Evolutionary conservation across 2,888 invertebrate species (phyloP), one percentile per base, ranked within the genome.

Genomic region (Germaria angustata): DNA sequence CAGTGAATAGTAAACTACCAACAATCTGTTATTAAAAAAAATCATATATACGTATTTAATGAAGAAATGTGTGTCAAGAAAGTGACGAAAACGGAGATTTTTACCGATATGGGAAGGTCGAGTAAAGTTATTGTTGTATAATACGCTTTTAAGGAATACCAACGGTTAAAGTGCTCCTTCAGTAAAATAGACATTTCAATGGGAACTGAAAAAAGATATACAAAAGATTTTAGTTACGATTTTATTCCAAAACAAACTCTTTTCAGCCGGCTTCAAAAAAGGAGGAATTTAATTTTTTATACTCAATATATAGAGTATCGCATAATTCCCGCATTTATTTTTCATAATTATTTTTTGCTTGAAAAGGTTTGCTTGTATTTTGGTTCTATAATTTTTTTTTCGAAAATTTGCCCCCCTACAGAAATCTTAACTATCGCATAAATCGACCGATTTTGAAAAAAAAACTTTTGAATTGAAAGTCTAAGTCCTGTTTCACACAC

Each of bases 151-250:
- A 97, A 90, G 0, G 96, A 96, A 89, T 97, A 97, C 96, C 96
- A 97, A 90, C 96, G 93, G 89, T 97, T 97, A 89, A 97, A 97
- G 87, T 96, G 96, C 87, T 97, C 96, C 87, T 96, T 97, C 41
- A 94, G 93, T 77, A 96, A 90, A 85, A 96, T 95, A 0, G 93
- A 94, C 95, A 96, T 95, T 91, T 97, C 96, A 83, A 93, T 93
- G 1, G 96, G 96, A 84, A 92, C 91, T 88, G 63, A n/a, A 86
- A 53, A 53, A 32, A 9, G 11, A 20, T 17, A 32, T 17, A 9
- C 5, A 0, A 15, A 53, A 32, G 9, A 32, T 32, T n/a, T 51
- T 51, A 17, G 6, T 22, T 24, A 5, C 3, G n/a, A 24, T 11
- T 46, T 46, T 20, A 1, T 13, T 36, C 9, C 34, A 36, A 36